Evolutionary conservation across 2,888 invertebrate species (phyloP).

Genomic region (Pyralis farinalis): DNA sequence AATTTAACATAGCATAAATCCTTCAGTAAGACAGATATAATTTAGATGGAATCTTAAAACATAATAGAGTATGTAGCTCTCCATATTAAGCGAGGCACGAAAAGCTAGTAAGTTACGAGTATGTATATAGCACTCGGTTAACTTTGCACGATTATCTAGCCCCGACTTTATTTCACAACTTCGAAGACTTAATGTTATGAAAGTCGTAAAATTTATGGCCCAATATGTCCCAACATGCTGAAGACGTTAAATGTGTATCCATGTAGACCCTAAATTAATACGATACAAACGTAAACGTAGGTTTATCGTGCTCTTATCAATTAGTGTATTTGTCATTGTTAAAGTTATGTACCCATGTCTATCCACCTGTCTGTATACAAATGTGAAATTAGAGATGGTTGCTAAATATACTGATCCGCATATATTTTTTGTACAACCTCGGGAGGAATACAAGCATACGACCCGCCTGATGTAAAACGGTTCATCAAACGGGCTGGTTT

Average conservation of each 20-base stretch:
- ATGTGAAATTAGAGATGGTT: too few species aligned
- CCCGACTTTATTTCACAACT: conserved; percentile 10
- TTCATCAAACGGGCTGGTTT: too few species aligned
- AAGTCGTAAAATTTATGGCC: conserved; percentile 11
- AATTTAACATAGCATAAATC: too few species aligned
- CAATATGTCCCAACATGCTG: conserved; percentile 12
- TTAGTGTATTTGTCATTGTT: too few species aligned
- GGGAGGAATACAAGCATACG: too few species aligned
- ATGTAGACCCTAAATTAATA: conserved; percentile 10
- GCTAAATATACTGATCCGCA: too few species aligned
- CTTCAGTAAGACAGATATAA: neutral
- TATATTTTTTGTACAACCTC: too few species aligned
- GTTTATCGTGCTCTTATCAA: too few species aligned
- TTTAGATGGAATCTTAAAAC: neutral
- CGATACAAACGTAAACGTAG: conserved; percentile 1
- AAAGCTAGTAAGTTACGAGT: conserved; percentile 4
- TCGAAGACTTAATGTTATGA: conserved; percentile 10
- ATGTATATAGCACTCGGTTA: conserved; percentile 1
- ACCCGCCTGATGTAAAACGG: too few species aligned
- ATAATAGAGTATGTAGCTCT: conserved; percentile 3
- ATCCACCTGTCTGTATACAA: too few species aligned
- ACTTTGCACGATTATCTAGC: conserved; percentile 8
- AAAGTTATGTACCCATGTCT: too few species aligned
- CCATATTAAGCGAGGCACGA: neutral
- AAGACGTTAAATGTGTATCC: conserved; percentile 10